These are phyloP conservation scores for Henricia sp. DNA, from an alignment of 53 echinoderm and acorn worm species.

Conservation along the genomic window DNA sequence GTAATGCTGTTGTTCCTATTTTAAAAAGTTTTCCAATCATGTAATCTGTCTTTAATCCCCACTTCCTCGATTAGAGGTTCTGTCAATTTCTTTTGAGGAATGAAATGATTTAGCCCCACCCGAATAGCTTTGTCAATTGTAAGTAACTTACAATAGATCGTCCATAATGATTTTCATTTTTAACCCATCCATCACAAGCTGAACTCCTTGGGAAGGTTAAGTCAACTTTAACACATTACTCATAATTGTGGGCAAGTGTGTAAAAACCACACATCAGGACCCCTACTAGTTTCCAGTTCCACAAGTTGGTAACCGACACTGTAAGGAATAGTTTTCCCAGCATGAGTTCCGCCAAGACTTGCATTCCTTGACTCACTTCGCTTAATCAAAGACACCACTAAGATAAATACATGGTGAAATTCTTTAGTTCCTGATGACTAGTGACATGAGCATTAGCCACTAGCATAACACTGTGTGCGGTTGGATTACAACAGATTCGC, in stretches of 20 bases:
- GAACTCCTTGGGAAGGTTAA: conserved; percentile 27
- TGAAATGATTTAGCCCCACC: too few species aligned
- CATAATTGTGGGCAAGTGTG: background rate
- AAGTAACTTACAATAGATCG: too few species aligned
- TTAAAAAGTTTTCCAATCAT: too few species aligned
- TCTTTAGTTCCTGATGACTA: background rate
- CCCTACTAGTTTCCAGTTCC: background rate
- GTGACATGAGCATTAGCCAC: background rate
- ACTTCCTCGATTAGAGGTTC: too few species aligned
- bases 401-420: background rate
- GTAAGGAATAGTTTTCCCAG: conserved; percentile 27
- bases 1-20: too few species aligned
- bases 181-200: too few species aligned
- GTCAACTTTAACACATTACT: conserved; percentile 29
- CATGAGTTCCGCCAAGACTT: background rate
- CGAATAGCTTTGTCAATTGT: too few species aligned
- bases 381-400: conserved; percentile 15
- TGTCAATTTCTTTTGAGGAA: too few species aligned
- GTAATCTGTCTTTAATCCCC: too few species aligned
- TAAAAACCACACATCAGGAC: background rate
- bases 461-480: too few species aligned
- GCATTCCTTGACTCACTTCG: background rate
- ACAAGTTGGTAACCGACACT: conserved; percentile 15
- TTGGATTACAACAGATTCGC: too few species aligned
- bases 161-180: too few species aligned